These are phyloP conservation scores for Zaprionus ornatus DNA, from an alignment of 1,140 invertebrate species.

Conservation along the genomic window DNA sequence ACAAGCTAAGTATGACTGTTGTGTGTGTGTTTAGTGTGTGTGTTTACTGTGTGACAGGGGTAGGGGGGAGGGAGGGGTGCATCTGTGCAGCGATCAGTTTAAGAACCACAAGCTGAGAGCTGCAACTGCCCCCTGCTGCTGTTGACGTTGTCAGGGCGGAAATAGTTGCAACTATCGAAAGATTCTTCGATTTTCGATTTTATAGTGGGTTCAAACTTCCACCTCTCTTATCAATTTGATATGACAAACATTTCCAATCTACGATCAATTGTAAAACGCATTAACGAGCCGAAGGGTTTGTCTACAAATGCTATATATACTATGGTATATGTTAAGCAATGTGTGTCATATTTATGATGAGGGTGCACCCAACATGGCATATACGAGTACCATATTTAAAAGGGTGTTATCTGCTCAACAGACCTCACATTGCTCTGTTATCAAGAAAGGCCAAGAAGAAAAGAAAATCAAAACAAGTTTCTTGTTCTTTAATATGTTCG, in stretches of 20 bases:
- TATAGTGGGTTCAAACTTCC: background rate
- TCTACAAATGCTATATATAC: no score
- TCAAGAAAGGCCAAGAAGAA: no score
- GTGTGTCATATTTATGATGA: no score
- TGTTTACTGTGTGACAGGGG: background rate
- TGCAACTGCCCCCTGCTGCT: background rate
- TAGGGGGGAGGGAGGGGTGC: background rate
- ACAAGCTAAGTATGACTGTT: background rate
- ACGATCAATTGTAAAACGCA: background rate
- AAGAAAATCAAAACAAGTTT: no score
- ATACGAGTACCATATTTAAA: no score
- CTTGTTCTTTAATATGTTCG: no score
- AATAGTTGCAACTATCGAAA: slow-evolving; percentile 12
- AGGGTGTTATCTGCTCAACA: no score
- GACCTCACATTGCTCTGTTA: no score
- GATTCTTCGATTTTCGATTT: background rate
- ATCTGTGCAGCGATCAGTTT: slow-evolving; percentile 3
- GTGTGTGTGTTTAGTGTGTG: background rate
- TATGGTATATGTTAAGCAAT: no score
- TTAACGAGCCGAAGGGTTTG: background rate
- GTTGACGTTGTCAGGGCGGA: slow-evolving; percentile 17
- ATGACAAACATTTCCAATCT: background rate
- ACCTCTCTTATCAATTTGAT: background rate
- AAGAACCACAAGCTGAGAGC: background rate
- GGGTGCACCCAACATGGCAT: no score